Conservation (phyloP, 2,888 invertebrate species). For the Pedicia rivosa region DNA sequence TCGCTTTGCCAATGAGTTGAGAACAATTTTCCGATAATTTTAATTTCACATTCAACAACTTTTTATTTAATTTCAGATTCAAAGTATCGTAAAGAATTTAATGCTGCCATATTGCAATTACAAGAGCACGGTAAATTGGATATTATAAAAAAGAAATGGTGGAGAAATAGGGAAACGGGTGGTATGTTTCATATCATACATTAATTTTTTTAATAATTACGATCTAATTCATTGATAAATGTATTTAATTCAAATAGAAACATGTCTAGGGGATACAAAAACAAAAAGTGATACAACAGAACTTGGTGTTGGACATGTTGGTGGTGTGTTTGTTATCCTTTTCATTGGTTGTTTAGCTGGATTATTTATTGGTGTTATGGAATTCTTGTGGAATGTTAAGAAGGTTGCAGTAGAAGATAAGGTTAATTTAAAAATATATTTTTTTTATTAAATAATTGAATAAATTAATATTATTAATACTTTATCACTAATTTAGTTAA, state of each 20-base stretch:
- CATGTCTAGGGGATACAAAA: neutral
- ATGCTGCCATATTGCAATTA: constrained; percentile 73
- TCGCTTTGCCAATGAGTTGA: constrained; percentile 81
- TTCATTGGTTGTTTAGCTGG: constrained; percentile 55
- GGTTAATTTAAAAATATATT: constrained; percentile 29
- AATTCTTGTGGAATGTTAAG: constrained; percentile 73
- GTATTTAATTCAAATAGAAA: too few species aligned
- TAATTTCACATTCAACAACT: constrained; percentile 2
- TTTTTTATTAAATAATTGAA: neutral
- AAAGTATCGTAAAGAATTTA: constrained; percentile 62
- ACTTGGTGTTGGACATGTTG: constrained; percentile 47
- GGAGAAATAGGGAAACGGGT: constrained; percentile 53
- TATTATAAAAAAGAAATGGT: constrained; percentile 80
- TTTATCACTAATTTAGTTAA: constrained; percentile 35
- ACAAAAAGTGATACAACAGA: constrained; percentile 14
- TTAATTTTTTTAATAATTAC: too few species aligned
- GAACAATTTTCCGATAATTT: constrained; percentile 15
- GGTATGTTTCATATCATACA: constrained; percentile 35
- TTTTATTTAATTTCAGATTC: constrained; percentile 38
- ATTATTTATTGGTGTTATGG: constrained; percentile 58
- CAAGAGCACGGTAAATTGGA: constrained; percentile 77
- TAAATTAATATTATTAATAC: neutral
- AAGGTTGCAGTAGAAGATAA: constrained; percentile 61
- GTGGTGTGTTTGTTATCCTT: constrained; percentile 80
- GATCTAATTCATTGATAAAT: too few species aligned